phyloP scores from a whole-genome alignment of 2,113 vertebrate genomes.

The Lasiurus cinereus region DNA sequence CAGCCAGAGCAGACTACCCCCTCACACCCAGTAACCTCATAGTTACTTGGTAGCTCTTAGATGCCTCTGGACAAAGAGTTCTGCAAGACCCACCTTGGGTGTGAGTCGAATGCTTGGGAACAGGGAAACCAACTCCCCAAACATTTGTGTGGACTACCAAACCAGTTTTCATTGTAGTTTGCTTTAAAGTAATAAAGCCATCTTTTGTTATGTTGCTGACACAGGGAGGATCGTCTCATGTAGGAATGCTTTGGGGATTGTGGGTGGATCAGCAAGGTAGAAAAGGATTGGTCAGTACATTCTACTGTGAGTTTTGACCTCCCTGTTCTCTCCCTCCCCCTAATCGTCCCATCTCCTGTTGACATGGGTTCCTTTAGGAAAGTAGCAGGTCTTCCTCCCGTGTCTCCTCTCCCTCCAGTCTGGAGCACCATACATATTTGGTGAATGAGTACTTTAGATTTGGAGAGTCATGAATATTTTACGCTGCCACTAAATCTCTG shows the following conservation, averaged over 20 bases:
- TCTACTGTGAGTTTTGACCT: not conserved
- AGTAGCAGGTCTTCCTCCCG: not conserved
- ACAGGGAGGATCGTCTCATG: not conserved
- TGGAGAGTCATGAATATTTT: not conserved
- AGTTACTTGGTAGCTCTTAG: not conserved
- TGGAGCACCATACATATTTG: not conserved
- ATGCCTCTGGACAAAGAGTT: not conserved
- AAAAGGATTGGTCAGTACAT: not conserved
- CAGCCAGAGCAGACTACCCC: not conserved
- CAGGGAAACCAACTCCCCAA: constrained; percentile 10
- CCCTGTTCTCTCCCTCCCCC: not conserved
- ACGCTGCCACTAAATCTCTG: not conserved
- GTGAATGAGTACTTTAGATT: constrained; percentile 1
- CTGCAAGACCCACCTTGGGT: not conserved
- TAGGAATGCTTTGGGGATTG: not conserved
- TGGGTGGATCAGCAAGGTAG: not conserved
- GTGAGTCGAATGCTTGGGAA: not conserved
- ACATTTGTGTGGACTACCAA: not conserved
- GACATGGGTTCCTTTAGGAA: not conserved
- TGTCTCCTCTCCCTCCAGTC: not conserved
- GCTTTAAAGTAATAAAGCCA: constrained; percentile 14
- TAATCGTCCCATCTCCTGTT: not conserved
- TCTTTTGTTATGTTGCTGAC: constrained; percentile 19
- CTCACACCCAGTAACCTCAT: not conserved
- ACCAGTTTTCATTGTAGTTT: not conserved